Evolutionary conservation across 2,888 invertebrate genomes (phyloP).

Genomic region (Tinea trinotella): DNA sequence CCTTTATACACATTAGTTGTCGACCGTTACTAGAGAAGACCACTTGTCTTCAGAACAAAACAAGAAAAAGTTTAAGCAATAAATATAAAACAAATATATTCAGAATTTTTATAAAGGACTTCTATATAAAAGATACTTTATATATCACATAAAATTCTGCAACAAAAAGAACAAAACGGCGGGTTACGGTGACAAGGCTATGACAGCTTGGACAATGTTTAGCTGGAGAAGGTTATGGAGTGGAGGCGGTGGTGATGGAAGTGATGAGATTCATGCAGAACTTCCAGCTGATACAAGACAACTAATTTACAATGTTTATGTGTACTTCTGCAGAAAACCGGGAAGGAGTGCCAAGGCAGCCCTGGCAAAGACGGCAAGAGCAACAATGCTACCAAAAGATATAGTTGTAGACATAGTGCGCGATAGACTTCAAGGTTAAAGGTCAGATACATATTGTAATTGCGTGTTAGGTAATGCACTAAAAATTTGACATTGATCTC

Average conservation of each 20-base stretch:
- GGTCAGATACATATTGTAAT: slow-evolving; percentile 15
- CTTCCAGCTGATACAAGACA: slow-evolving; percentile 61
- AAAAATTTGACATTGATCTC: background rate
- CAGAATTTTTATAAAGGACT: slow-evolving; percentile 4
- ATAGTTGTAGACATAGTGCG: slow-evolving; percentile 61
- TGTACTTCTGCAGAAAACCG: slow-evolving; percentile 58
- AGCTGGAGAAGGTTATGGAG: slow-evolving; percentile 63
- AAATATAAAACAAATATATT: background rate
- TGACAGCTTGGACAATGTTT: slow-evolving; percentile 70
- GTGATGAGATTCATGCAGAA: slow-evolving; percentile 47
- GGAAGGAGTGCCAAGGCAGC: slow-evolving; percentile 54
- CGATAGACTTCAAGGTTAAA: slow-evolving; percentile 43
- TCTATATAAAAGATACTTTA: too few relatives aligned
- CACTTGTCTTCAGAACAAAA: slow-evolving; percentile 18
- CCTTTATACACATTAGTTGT: slow-evolving; percentile 44
- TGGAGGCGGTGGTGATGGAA: slow-evolving; percentile 40
- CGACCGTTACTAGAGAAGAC: slow-evolving; percentile 38
- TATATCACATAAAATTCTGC: too few relatives aligned
- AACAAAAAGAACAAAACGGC: slow-evolving; percentile 40
- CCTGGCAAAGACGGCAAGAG: slow-evolving; percentile 55
- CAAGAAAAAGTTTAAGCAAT: background rate
- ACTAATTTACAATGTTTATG: slow-evolving; percentile 61
- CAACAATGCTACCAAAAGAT: slow-evolving; percentile 60
- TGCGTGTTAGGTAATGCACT: background rate
- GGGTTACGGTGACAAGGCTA: slow-evolving; percentile 64